phyloP scores from a whole-genome alignment of 2,888 invertebrate genomes.

The Drosophila ezoana region DNA sequence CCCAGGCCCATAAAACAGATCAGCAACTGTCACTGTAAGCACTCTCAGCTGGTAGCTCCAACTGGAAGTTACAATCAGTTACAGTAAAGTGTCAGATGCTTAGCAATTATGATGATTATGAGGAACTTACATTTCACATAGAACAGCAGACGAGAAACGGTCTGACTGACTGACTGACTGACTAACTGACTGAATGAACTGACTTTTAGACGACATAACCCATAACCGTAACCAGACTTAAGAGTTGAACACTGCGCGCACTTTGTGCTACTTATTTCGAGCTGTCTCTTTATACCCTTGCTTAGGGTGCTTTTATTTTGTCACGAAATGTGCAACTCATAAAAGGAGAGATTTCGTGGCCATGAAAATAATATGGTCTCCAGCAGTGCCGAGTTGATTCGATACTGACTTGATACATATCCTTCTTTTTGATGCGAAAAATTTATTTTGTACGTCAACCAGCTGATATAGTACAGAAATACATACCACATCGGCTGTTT shows the following conservation, averaged over 20 bases:
- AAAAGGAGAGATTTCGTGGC: neutral
- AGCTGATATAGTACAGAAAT: too few relatives aligned
- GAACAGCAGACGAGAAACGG: constrained; percentile 32
- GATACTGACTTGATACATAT: too few relatives aligned
- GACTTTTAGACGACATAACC: constrained; percentile 46
- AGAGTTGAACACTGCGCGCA: constrained; percentile 37
- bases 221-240: constrained; percentile 52
- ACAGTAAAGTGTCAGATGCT: constrained; percentile 71
- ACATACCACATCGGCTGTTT: too few relatives aligned
- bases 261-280: constrained; percentile 62
- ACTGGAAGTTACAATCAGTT: constrained; percentile 63
- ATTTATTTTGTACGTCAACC: too few relatives aligned
- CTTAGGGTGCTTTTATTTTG: neutral
- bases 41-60: constrained; percentile 15
- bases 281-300: constrained; percentile 8
- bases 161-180: constrained; percentile 14
- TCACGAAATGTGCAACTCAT: neutral
- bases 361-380: too few relatives aligned
- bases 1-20: constrained; percentile 47
- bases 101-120: constrained; percentile 68
- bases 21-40: constrained; percentile 38
- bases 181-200: constrained; percentile 17
- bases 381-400: too few relatives aligned
- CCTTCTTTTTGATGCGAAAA: too few relatives aligned
- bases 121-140: constrained; percentile 42